phyloP scores from a whole-genome alignment of 2,888 invertebrate species.

The Ctena decussata region DNA sequence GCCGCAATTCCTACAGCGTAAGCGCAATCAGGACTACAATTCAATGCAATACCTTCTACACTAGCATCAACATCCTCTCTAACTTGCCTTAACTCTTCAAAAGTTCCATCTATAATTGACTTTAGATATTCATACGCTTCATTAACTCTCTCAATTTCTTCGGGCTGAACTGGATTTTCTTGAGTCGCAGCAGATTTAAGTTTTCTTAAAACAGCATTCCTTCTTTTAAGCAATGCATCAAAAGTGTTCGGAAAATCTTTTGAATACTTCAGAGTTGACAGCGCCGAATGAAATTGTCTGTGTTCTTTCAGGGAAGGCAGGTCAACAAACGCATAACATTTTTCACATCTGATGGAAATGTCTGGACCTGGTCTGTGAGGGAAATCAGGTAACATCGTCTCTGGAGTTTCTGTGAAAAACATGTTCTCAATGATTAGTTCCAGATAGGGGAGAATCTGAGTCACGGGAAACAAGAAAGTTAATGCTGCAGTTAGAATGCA shows the following conservation, averaged over 20 bases:
- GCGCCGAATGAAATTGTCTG: conserved; percentile 79
- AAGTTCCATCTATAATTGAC: conserved; percentile 81
- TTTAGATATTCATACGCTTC: conserved; percentile 85
- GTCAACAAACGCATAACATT: conserved; percentile 77
- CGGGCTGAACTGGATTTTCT: conserved; percentile 66
- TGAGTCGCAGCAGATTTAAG: conserved; percentile 64
- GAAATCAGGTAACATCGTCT: conserved; percentile 76
- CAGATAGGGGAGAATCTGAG: too few relatives aligned
- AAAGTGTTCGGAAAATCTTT: conserved; percentile 69
- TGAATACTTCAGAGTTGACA: conserved; percentile 73
- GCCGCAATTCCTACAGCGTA: conserved; percentile 80
- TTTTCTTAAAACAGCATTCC: conserved; percentile 75
- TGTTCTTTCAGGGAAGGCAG: conserved; percentile 78
- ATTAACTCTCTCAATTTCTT: conserved; percentile 69
- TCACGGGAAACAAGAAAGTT: too few relatives aligned
- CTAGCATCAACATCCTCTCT: conserved; percentile 74
- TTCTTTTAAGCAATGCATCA: conserved; percentile 74
- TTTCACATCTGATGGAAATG: conserved; percentile 79
- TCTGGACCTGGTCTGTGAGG: conserved; percentile 73
- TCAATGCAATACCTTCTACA: conserved; percentile 78
- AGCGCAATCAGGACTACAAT: conserved; percentile 77
- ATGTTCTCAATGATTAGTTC: too few relatives aligned
- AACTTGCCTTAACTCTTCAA: conserved; percentile 75
- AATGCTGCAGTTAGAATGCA: too few relatives aligned
- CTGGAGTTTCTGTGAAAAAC: conserved; percentile 79